Conservation (phyloP, 2,797 vertebrate genomes). For the Sebastiscus tertius region DNA sequence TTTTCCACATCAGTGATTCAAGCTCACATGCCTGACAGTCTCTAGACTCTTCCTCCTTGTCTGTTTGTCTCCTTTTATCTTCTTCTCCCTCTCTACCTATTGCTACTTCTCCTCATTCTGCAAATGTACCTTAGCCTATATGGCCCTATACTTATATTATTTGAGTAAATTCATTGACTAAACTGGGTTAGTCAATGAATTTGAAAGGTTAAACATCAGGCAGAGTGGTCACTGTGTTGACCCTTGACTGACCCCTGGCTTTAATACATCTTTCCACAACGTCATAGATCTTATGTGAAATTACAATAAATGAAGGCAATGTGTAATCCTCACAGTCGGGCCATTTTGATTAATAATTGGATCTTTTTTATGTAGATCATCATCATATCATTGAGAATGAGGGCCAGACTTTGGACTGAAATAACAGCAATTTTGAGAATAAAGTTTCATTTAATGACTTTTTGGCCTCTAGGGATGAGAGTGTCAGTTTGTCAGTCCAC, state of each 20-base stretch:
- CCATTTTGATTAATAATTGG: background rate
- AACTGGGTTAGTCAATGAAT: background rate
- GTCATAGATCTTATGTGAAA: background rate
- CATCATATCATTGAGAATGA: background rate
- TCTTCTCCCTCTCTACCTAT: background rate
- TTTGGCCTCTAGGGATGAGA: background rate
- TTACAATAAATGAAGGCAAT: background rate
- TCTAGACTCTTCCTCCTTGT: background rate
- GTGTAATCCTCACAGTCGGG: background rate
- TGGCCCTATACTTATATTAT: background rate
- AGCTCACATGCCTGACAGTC: constrained; percentile 24
- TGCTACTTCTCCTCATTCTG: background rate
- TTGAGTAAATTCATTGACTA: background rate
- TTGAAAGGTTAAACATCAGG: background rate
- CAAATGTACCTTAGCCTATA: background rate
- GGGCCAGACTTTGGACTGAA: background rate
- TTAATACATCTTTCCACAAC: background rate
- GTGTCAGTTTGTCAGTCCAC: background rate
- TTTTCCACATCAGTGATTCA: constrained; percentile 57
- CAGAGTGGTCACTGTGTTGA: background rate
- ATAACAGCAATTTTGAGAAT: background rate
- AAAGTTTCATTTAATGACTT: background rate
- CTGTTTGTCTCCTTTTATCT: background rate
- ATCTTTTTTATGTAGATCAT: background rate
- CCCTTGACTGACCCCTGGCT: background rate